Evolutionary conservation across 2,797 vertebrate genomes (phyloP), one percentile per base, ranked within the genome.

Genomic region (Gallinago solitaria): DNA sequence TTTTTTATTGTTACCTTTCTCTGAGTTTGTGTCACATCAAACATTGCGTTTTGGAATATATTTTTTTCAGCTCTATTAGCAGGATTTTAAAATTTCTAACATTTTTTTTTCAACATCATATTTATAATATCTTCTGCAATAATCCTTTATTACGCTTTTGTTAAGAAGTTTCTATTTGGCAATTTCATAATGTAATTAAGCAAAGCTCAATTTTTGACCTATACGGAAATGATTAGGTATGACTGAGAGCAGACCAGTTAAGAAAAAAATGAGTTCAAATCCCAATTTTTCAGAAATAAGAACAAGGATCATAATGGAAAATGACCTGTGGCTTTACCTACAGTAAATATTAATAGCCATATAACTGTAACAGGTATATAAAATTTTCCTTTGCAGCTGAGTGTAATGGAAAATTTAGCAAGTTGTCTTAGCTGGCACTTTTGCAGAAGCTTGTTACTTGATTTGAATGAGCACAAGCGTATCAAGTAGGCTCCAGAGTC

Each of bases 401-500:
- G 82, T 76, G 41, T 39, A 90, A 87, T 54, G 78, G 93, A 91
- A 96, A 96, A 96, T 93, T 94, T 84, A 90, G 60, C 74, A 89
- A 91, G 90, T 89, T 94, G 61, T 87, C 87, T 91, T 89, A 95
- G 86, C 88, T 85, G 86, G 68, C 89, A 94, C 91, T 95, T 93
- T 83, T 95, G 83, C 83, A 95, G 86, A 88, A 94, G 90, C 93
- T 95, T 90, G 88, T 95, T 96, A 95, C 86, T 95, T 94, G 95
- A 97, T 93, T 85, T 95, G 91, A 95, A 93, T 87, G 94, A 96
- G 89, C 90, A 93, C 0, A 15, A 94, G 95, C 0, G 0, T 75
- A 96, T 78, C 93, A 96, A 97, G 83, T 90, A 95, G 88, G 91
- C 94, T 96, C 86, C 86, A 92, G 94, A 97, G 96, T 89, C 93